Evolutionary conservation across 2,113 vertebrate species (phyloP).

Genomic region (Phaetusa simplex): DNA sequence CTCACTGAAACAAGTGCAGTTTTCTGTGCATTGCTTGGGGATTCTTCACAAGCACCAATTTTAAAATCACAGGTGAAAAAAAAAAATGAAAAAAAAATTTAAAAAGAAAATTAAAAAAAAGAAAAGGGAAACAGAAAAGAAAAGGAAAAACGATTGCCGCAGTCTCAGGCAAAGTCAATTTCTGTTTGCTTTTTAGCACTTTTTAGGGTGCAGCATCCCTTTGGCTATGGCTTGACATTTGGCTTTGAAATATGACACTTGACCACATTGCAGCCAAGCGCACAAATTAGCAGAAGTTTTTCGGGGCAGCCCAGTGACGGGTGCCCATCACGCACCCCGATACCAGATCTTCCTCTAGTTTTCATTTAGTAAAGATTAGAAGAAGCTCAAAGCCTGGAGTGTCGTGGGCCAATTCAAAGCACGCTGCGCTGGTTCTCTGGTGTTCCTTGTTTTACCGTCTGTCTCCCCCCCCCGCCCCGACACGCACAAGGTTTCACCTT

Average conservation of each 20-base stretch:
- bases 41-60: not conserved
- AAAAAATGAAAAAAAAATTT: not conserved
- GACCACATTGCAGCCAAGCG: not conserved
- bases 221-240: not conserved
- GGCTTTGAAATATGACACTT: not conserved
- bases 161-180: not conserved
- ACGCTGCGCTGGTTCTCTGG: not conserved
- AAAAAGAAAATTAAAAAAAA: no score
- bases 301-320: not conserved
- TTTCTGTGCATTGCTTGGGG: not conserved
- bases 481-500: not conserved
- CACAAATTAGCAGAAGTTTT: not conserved
- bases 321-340: not conserved
- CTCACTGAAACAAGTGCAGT: not conserved
- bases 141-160: not conserved
- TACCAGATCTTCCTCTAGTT: not conserved
- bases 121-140: accelerated
- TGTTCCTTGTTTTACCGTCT: not conserved
- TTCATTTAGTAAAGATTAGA: not conserved
- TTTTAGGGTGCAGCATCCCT: not conserved
- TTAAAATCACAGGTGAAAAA: not conserved
- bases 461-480: not conserved
- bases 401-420: not conserved
- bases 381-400: not conserved
- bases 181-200: not conserved